Conservation (phyloP, 2,888 invertebrate genomes). For the Pseudoips prasinana region DNA sequence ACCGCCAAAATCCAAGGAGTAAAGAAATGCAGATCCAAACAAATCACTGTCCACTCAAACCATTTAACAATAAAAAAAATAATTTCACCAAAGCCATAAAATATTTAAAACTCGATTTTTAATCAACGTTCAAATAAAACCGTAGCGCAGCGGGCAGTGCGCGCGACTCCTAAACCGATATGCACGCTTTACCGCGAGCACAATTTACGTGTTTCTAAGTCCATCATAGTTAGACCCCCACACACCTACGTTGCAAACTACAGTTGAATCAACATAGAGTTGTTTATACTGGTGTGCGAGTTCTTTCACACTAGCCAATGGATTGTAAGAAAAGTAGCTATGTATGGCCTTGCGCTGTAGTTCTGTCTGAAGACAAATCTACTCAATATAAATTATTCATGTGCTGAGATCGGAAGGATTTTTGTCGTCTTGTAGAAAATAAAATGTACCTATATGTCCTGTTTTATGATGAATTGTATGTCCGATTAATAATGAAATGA, state of each 20-base stretch:
- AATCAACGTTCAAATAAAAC: conserved; percentile 33
- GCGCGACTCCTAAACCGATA: conserved; percentile 56
- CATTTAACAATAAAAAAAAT: conserved; percentile 14
- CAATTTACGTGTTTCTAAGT: conserved; percentile 52
- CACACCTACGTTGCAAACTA: conserved; percentile 23
- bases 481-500: too few relatives aligned
- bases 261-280: conserved; percentile 29
- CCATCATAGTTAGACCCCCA: conserved; percentile 46
- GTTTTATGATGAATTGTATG: too few relatives aligned
- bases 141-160: conserved; percentile 46
- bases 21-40: conserved; percentile 18
- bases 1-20: conserved; percentile 25
- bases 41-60: conserved; percentile 28
- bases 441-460: too few relatives aligned
- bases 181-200: conserved; percentile 51
- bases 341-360: conserved; percentile 28
- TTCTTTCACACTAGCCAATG: conserved; percentile 29
- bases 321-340: conserved; percentile 23
- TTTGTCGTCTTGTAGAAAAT: too few relatives aligned
- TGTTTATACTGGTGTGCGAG: conserved; percentile 17
- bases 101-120: too few relatives aligned
- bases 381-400: conserved; percentile 3
- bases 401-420: too few relatives aligned
- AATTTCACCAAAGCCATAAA: conserved; percentile 19
- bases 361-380: conserved; percentile 32